phyloP scores from a whole-genome alignment of 1,140 invertebrate genomes.

The Scylla paramamosain region DNA sequence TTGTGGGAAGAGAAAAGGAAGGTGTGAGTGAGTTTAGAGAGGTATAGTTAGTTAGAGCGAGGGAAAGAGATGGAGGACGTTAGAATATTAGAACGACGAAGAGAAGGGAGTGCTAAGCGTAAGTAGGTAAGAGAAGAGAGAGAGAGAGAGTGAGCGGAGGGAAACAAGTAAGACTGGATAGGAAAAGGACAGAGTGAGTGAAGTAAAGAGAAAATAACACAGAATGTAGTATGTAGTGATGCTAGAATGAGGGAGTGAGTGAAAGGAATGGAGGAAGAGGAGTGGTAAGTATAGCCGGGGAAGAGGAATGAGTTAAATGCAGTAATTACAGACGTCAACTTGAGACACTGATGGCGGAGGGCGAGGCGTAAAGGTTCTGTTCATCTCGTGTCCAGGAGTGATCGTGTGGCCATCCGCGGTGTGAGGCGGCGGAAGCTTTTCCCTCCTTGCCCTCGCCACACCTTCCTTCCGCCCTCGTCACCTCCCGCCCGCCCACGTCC shows the following conservation, averaged over 20 bases:
- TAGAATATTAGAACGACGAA: no score
- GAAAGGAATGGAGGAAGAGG: background rate
- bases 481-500: no score
- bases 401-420: no score
- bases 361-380: background rate
- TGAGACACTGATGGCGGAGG: background rate
- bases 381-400: background rate
- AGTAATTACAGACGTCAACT: conserved; percentile 63
- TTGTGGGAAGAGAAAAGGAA: no score
- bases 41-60: no score
- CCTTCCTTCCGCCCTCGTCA: background rate
- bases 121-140: background rate
- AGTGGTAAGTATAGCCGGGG: no score
- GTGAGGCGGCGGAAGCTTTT: background rate
- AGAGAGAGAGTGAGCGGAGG: background rate
- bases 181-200: background rate
- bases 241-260: background rate
- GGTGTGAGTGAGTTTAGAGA: no score
- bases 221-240: background rate
- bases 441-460: background rate
- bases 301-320: conserved; percentile 21
- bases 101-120: no score
- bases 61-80: no score
- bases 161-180: no score
- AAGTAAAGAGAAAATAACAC: background rate